These are phyloP conservation scores for Carapus acus DNA, from an alignment of 2,797 vertebrate species.

Conservation along the genomic window DNA sequence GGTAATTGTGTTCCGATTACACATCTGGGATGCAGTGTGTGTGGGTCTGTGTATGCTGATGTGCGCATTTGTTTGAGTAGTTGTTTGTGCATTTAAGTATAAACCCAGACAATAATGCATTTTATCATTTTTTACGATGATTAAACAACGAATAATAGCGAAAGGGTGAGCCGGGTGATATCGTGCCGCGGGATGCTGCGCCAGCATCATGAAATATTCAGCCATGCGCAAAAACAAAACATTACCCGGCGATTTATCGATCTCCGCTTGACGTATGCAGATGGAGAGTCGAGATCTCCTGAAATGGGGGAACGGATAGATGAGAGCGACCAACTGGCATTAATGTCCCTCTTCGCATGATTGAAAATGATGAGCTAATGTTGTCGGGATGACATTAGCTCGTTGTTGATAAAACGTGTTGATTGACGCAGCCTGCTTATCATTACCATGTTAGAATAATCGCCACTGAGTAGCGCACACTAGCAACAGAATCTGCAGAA, in stretches of 20 bases:
- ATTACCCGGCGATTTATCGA: slow-evolving; percentile 54
- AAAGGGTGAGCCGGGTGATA: slow-evolving; percentile 24
- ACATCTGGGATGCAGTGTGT: background rate
- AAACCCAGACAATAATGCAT: slow-evolving; percentile 8
- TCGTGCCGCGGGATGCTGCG: slow-evolving; percentile 26
- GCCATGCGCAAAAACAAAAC: slow-evolving; percentile 48
- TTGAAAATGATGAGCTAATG: slow-evolving; percentile 3
- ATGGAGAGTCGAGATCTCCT: slow-evolving; percentile 16
- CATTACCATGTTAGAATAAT: slow-evolving; percentile 1
- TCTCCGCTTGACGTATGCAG: slow-evolving; percentile 23
- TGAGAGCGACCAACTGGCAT: slow-evolving; percentile 17
- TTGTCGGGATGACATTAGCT: background rate
- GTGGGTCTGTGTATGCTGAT: slow-evolving; percentile 16
- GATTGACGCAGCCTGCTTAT: background rate
- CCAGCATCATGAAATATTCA: slow-evolving; percentile 57
- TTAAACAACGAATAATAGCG: slow-evolving; percentile 54
- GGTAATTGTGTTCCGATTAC: background rate
- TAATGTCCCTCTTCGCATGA: slow-evolving; percentile 2
- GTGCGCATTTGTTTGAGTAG: slow-evolving; percentile 15
- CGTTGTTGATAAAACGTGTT: background rate
- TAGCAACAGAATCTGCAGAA: background rate
- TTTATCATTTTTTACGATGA: slow-evolving; percentile 30
- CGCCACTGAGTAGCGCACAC: background rate
- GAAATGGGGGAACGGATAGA: slow-evolving; percentile 10
- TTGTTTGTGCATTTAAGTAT: slow-evolving; percentile 42